phyloP scores from a whole-genome alignment of 2,888 invertebrate genomes.

The Cacoxenus indagator region DNA sequence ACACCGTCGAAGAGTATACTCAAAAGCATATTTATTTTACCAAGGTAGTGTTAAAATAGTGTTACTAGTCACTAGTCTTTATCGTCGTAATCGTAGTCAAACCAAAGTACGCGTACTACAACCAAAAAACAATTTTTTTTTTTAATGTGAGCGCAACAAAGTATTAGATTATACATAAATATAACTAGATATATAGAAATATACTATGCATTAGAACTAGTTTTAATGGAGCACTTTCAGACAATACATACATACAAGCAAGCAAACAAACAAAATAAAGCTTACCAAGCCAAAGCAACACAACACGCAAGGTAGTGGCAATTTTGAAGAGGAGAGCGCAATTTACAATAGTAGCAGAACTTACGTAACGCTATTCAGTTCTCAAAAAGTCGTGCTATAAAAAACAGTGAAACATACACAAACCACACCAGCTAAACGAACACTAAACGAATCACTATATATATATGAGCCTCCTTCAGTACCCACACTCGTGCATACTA shows the following conservation, averaged over 20 bases:
- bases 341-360: no score
- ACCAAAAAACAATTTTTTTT: not conserved
- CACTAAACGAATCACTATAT: not conserved
- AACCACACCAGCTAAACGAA: not conserved
- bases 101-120: no score
- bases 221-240: constrained; percentile 1
- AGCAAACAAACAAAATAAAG: not conserved
- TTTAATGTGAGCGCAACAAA: not conserved
- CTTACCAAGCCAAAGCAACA: not conserved
- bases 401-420: not conserved
- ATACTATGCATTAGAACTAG: not conserved
- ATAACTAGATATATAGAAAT: not conserved
- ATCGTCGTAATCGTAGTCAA: no score
- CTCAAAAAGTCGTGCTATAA: no score
- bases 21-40: no score
- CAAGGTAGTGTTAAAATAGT: no score
- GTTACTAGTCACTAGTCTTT: no score
- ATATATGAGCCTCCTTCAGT: not conserved
- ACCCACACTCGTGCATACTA: no score
- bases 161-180: not conserved
- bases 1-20: no score
- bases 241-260: not conserved
- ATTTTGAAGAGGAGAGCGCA: not conserved
- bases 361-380: not conserved
- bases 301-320: no score